These are phyloP conservation scores for Diplodus puntazzo DNA, from an alignment of 2,797 vertebrate species.

Conservation along the genomic window DNA sequence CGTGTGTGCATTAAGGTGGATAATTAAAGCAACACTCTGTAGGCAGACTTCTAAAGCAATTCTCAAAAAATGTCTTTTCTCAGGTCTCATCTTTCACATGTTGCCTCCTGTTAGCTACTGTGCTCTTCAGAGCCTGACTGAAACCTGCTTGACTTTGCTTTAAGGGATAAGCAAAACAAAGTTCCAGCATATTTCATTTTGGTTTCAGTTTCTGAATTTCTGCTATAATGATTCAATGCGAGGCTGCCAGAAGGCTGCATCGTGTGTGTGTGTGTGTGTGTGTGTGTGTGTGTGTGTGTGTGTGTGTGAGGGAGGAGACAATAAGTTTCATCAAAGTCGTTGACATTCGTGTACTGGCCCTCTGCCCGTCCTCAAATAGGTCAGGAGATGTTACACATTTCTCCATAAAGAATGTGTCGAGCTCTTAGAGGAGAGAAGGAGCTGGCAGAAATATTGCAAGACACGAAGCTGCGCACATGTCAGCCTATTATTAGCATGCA, in stretches of 20 bases:
- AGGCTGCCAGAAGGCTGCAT: background rate
- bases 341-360: conserved; percentile 14
- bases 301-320: conserved; percentile 3
- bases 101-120: background rate
- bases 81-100: background rate
- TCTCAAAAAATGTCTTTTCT: too few species aligned
- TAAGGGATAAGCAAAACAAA: background rate
- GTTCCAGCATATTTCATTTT: background rate
- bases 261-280: conserved; percentile 2
- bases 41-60: too few species aligned
- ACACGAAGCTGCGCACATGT: conserved; percentile 33
- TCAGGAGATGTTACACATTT: conserved; percentile 35
- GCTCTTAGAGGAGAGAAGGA: conserved; percentile 32
- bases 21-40: too few species aligned
- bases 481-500: conserved; percentile 35
- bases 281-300: conserved; percentile 2
- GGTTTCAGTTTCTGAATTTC: conserved; percentile 5
- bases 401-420: conserved; percentile 27
- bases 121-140: background rate
- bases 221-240: conserved; percentile 1
- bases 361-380: conserved; percentile 29
- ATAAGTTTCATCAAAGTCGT: conserved; percentile 9
- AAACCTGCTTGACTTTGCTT: background rate
- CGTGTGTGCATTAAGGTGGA: too few species aligned
- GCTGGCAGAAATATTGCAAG: conserved; percentile 11